A percentile compares a stretch with the other conserved stretches of the same genome.
phyloP scores from a whole-genome alignment of 2,888 invertebrate genomes.

The Tanytarsus gracilentus region DNA sequence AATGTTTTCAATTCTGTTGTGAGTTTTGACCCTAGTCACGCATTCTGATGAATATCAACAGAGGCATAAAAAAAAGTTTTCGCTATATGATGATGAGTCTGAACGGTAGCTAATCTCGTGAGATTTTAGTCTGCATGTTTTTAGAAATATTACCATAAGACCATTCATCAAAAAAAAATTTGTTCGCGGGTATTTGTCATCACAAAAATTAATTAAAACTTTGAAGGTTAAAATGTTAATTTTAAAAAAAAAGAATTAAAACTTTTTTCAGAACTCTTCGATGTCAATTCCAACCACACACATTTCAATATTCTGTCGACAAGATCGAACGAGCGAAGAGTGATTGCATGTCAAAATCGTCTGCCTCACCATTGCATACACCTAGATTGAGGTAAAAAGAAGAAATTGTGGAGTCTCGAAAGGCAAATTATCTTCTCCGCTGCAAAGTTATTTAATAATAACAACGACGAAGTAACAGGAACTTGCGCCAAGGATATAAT shows the following conservation, averaged over 20 bases:
- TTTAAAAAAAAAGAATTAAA: no score
- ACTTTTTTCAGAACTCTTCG: no score
- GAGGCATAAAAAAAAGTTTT: neutral
- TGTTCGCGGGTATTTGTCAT: no score
- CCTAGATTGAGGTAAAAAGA: no score
- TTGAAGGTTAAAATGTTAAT: no score
- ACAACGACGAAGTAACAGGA: neutral
- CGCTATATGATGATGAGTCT: neutral
- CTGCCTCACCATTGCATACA: no score
- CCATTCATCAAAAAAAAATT: no score
- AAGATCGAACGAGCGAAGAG: neutral
- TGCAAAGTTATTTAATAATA: neutral
- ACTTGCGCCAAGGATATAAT: neutral
- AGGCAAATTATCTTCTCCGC: neutral
- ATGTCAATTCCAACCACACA: no score
- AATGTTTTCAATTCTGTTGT: constrained; percentile 1
- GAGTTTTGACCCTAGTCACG: neutral
- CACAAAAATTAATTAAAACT: no score
- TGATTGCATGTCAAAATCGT: constrained; percentile 4
- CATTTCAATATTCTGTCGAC: neutral
- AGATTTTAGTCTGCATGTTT: neutral
- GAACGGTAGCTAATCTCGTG: neutral
- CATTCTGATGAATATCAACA: constrained; percentile 1
- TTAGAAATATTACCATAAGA: no score
- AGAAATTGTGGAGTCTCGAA: neutral